These are phyloP conservation scores for Heteronetta atricapilla DNA, from an alignment of 2,113 vertebrate species.

Conservation along the genomic window DNA sequence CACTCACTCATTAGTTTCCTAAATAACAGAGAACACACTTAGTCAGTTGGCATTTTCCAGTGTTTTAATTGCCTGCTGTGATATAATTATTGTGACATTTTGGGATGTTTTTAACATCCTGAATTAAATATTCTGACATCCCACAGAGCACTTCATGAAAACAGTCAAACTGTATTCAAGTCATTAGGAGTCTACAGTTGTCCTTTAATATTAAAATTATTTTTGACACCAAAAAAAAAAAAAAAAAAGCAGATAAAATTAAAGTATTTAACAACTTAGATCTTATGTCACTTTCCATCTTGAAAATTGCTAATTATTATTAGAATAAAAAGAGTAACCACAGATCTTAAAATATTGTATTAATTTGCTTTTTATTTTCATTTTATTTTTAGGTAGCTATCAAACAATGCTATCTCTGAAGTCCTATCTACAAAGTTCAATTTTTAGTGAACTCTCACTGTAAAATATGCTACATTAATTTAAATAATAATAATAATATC, in stretches of 20 bases:
- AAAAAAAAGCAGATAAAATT: slow-evolving; percentile 78
- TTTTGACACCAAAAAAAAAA: slow-evolving; percentile 75
- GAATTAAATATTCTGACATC: slow-evolving; percentile 94
- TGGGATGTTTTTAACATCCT: slow-evolving; percentile 90
- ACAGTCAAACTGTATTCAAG: slow-evolving; percentile 85
- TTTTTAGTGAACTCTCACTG: slow-evolving; percentile 25
- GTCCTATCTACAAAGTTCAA: slow-evolving; percentile 6
- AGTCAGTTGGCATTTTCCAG: slow-evolving; percentile 90
- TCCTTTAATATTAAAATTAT: slow-evolving; percentile 82
- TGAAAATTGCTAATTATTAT: slow-evolving; percentile 44
- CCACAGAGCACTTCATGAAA: slow-evolving; percentile 88
- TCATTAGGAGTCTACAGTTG: slow-evolving; percentile 84
- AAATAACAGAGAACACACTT: slow-evolving; percentile 87
- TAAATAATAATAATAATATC: background rate
- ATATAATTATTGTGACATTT: slow-evolving; percentile 94
- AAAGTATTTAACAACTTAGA: slow-evolving; percentile 75
- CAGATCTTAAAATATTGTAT: background rate
- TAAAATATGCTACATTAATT: background rate
- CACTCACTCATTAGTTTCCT: slow-evolving; percentile 86
- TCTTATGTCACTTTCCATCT: slow-evolving; percentile 55
- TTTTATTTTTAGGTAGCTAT: background rate
- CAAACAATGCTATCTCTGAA: slow-evolving; percentile 30
- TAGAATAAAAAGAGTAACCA: slow-evolving; percentile 37
- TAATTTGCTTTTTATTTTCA: background rate
- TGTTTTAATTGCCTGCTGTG: slow-evolving; percentile 92